Evolutionary conservation across 2,888 invertebrate species (phyloP).

Genomic region (Drosophila antonietae): DNA sequence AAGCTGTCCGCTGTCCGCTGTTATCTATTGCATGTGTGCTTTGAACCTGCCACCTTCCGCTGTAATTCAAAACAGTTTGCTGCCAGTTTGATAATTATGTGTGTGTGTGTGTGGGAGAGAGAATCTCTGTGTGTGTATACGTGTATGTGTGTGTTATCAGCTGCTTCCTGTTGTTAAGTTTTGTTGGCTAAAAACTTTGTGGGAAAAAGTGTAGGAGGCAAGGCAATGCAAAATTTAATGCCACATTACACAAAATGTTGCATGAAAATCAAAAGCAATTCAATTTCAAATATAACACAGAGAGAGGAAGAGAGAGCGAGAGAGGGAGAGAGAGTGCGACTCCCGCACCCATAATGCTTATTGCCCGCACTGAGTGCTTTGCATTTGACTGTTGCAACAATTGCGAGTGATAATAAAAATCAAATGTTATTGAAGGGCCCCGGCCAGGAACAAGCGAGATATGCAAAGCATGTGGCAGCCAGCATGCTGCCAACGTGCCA

Average conservation of each 20-base stretch:
- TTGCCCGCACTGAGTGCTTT: constrained; percentile 45
- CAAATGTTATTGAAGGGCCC: constrained; percentile 66
- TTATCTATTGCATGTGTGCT: constrained; percentile 48
- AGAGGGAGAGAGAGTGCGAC: background rate
- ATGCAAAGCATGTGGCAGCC: constrained; percentile 19
- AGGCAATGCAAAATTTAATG: constrained; percentile 52
- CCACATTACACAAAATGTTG: constrained; percentile 45
- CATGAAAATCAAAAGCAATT: constrained; percentile 67
- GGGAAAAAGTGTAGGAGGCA: constrained; percentile 22
- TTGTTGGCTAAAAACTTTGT: constrained; percentile 57
- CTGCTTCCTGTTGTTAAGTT: constrained; percentile 76
- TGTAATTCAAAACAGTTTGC: constrained; percentile 73
- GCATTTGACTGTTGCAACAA: constrained; percentile 56
- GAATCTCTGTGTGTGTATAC: background rate
- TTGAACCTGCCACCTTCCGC: constrained; percentile 74
- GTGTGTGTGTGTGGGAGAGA: background rate
- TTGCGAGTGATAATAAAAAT: constrained; percentile 73
- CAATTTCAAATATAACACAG: constrained; percentile 33
- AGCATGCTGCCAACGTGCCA: constrained; percentile 9
- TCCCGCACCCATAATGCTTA: constrained; percentile 42
- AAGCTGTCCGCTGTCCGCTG: constrained; percentile 20
- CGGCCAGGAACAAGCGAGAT: constrained; percentile 20
- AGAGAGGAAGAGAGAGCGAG: background rate
- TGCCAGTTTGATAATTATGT: constrained; percentile 59
- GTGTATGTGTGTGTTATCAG: constrained; percentile 55